Percentiles rank a stretch among this genome's conserved stretches.
Evolutionary conservation across 2,888 invertebrate species (phyloP).

Genomic region (Erebia aethiops): DNA sequence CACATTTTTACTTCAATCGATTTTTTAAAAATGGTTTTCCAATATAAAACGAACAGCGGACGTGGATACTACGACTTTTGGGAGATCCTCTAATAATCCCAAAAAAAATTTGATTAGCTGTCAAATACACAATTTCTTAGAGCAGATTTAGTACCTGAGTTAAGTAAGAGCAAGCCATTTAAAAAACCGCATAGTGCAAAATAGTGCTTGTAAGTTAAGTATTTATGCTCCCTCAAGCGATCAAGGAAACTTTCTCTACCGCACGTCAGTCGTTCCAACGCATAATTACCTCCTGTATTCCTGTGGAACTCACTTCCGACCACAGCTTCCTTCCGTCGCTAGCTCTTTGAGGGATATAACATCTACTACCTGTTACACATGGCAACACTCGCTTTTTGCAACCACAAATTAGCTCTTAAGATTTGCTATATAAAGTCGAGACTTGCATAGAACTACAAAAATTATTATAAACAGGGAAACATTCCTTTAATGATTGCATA

Average conservation of each 20-base stretch:
- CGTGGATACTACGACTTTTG: no score
- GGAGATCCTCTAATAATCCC: no score
- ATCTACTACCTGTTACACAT: slow-evolving; percentile 16
- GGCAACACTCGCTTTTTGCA: neutral
- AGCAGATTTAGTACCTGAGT: no score
- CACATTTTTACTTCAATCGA: no score
- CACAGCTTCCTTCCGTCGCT: slow-evolving; percentile 33
- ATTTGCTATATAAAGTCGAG: slow-evolving; percentile 14
- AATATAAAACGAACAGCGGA: no score
- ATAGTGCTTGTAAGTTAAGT: neutral
- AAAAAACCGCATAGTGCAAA: neutral
- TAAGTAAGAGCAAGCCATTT: neutral
- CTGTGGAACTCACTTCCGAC: slow-evolving; percentile 36
- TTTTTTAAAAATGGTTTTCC: no score
- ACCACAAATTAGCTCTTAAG: slow-evolving; percentile 16
- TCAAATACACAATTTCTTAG: no score
- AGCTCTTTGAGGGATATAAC: slow-evolving; percentile 38
- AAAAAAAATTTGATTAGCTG: no score
- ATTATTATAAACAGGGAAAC: neutral
- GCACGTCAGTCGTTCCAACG: slow-evolving; percentile 23
- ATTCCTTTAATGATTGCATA: neutral
- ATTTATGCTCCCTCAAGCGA: neutral
- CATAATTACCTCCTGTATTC: slow-evolving; percentile 42
- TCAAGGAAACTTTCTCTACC: neutral
- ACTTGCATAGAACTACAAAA: slow-evolving; percentile 7